A percentile compares a stretch with the other conserved stretches of the same genome.
phyloP scores from a whole-genome alignment of 2,113 vertebrate species.

The Alosa alosa region DNA sequence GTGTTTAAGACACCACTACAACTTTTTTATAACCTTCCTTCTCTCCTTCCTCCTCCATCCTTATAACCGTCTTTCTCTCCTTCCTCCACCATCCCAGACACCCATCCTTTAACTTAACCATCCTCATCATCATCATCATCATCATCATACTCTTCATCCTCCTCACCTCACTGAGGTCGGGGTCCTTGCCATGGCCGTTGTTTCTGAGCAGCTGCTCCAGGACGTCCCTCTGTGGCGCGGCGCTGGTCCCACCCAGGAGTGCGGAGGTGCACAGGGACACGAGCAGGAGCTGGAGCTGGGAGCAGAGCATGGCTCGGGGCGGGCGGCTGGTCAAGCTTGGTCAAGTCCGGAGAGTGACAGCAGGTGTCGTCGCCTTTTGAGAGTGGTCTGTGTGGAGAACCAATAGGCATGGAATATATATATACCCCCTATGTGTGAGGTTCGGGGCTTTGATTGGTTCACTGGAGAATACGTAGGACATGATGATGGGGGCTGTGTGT shows the following conservation, averaged over 20 bases:
- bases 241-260: conserved; percentile 52
- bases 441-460: not conserved
- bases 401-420: not conserved
- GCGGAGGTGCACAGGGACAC: conserved; percentile 49
- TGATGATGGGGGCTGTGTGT: not conserved
- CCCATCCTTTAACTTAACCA: not conserved
- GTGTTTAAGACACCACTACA: not conserved
- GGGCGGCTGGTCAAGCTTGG: not conserved
- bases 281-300: conserved; percentile 57
- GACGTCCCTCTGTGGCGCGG: conserved; percentile 48
- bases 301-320: conserved; percentile 51
- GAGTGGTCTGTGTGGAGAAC: conserved; percentile 60
- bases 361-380: not conserved
- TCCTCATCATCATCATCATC: not conserved
- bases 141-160: not conserved
- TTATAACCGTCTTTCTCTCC: not conserved
- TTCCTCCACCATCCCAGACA: not conserved
- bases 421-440: not conserved
- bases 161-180: conserved; percentile 58
- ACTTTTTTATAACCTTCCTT: not conserved
- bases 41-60: not conserved
- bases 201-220: conserved; percentile 47
- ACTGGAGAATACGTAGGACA: not conserved
- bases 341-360: not conserved
- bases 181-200: conserved; percentile 41